Conservation (phyloP, 2,797 vertebrate genomes). For the Gymnocypris eckloni region DNA sequence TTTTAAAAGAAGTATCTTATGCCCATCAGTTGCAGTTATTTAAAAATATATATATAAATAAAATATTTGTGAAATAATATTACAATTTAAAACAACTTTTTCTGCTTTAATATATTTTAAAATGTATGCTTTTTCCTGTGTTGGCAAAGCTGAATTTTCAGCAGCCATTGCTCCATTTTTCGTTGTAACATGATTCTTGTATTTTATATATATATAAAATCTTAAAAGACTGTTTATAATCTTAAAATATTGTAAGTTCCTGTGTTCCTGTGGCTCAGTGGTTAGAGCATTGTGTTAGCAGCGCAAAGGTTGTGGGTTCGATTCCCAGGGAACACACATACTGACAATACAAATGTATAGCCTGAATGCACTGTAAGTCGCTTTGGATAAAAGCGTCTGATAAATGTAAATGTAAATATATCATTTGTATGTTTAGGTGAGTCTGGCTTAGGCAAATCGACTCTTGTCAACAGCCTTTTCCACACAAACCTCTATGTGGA, state of each 20-base stretch:
- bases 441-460: conserved; percentile 85
- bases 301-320: too few relatives aligned
- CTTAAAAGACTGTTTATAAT: too few relatives aligned
- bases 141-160: not conserved
- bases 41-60: not conserved
- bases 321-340: too few relatives aligned
- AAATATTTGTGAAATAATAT: not conserved
- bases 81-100: not conserved
- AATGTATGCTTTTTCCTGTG: not conserved
- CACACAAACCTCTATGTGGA: conserved; percentile 83
- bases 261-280: too few relatives aligned
- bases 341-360: too few relatives aligned
- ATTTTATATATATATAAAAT: too few relatives aligned
- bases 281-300: too few relatives aligned
- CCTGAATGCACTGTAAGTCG: too few relatives aligned
- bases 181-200: not conserved
- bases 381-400: too few relatives aligned
- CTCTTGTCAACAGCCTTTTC: conserved; percentile 73
- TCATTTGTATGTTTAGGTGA: conserved; percentile 67
- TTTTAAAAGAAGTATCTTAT: not conserved
- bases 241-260: too few relatives aligned
- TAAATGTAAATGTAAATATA: not conserved
- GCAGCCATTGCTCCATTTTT: not conserved
- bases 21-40: not conserved
- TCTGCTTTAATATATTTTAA: not conserved